A percentile compares a stretch with the other conserved stretches of the same genome.
phyloP scores from a whole-genome alignment of 2,888 invertebrate genomes.

The Pandemis corylana region DNA sequence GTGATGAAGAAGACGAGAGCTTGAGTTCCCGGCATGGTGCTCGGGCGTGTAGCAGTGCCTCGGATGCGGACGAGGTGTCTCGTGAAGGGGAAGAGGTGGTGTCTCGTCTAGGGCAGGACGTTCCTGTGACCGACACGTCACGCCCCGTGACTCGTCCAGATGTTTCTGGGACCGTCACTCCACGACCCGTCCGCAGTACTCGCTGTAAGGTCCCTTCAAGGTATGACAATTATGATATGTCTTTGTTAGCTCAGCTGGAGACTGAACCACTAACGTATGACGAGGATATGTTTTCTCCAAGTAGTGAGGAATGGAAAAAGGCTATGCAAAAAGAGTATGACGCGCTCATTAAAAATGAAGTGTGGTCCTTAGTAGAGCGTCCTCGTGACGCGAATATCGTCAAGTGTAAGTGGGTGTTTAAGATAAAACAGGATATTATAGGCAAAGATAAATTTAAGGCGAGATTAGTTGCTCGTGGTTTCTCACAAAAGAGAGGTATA shows the following conservation, averaged over 20 bases:
- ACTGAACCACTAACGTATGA: not conserved
- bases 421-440: slow-evolving; percentile 38
- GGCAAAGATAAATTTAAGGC: slow-evolving; percentile 44
- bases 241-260: no score
- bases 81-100: no score
- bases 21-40: no score
- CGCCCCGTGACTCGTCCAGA: no score
- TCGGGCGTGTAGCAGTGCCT: no score
- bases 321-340: not conserved
- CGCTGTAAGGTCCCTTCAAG: not conserved
- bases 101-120: no score
- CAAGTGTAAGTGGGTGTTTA: slow-evolving; percentile 45
- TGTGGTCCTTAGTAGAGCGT: slow-evolving; percentile 43
- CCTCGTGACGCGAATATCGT: slow-evolving; percentile 36
- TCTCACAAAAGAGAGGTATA: slow-evolving; percentile 39
- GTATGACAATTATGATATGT: no score
- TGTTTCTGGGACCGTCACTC: no score
- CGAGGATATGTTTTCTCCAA: not conserved
- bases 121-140: no score
- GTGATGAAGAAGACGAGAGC: no score
- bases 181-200: not conserved
- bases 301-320: not conserved
- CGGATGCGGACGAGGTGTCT: no score
- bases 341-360: slow-evolving; percentile 21
- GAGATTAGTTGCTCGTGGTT: slow-evolving; percentile 45